Evolutionary conservation across 2,113 vertebrate species (phyloP).

Genomic region (Lanius collurio): DNA sequence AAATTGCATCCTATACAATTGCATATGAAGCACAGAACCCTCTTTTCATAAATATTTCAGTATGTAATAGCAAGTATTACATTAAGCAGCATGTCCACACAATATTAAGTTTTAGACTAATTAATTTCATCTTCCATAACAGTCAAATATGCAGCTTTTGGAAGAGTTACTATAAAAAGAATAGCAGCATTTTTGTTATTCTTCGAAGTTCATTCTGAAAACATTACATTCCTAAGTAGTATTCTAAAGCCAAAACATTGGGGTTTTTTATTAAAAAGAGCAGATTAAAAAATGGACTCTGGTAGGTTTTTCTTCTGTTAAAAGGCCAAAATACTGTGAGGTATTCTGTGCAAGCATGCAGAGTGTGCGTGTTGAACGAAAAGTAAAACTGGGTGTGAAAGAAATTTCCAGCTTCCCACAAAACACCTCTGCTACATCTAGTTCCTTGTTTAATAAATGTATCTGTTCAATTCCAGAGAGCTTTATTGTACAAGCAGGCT

Average conservation of each 20-base stretch:
- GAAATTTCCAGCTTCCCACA: neutral
- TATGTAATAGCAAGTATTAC: neutral
- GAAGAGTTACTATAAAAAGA: neutral
- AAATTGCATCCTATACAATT: neutral
- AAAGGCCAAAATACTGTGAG: neutral
- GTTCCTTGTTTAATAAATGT: neutral
- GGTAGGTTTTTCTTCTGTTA: neutral
- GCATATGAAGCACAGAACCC: neutral
- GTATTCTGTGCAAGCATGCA: neutral
- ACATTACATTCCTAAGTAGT: neutral
- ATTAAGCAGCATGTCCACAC: neutral
- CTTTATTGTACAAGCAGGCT: neutral
- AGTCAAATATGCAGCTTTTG: neutral
- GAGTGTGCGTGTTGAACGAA: neutral
- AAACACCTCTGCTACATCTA: neutral
- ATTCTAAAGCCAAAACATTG: neutral
- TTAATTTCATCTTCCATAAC: neutral
- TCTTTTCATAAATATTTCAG: constrained; percentile 18
- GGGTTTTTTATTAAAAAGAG: neutral
- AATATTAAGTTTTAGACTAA: neutral
- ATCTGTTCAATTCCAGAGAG: neutral
- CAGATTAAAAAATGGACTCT: neutral
- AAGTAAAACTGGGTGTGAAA: neutral
- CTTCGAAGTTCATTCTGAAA: neutral
- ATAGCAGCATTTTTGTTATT: neutral